Evolutionary conservation across 2,888 invertebrate species (phyloP), one percentile per base, ranked within the genome.

Genomic region (Acrobasis suavella): DNA sequence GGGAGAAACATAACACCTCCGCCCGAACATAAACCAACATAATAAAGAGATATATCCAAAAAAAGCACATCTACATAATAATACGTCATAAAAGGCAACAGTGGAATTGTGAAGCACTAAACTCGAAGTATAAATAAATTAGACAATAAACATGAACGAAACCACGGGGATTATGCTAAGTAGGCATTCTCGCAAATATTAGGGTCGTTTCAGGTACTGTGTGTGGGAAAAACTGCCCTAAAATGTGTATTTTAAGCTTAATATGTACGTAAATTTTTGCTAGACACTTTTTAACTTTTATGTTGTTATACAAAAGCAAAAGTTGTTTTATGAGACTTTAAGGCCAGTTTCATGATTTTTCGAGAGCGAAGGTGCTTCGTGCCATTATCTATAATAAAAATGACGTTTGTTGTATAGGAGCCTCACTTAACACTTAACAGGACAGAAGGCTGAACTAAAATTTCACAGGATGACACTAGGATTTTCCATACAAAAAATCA

Each of bases 51-150:
- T 16, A 42, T 74, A 74, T 74, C 72, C 69, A 73, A 72, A 74
- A n/a, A 72, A 74, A 70, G 72, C 73, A 74, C 73, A 72, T 74
- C 72, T 74, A 71, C 74, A 74, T 74, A 73, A 71, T 72, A 74
- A 74, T 69, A 74, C 71, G 71, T 74, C 74, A 71, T 72, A 74
- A 72, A 74, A 74, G 72, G 68, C 72, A 69, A 74, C 74, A 72
- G 39, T 60, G 9, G 37, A 60, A 38, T 59, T 37, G 37, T 15
- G 16, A 50, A 58, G 58, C 49, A 58, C 49, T 58, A 50, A 58
- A 58, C 49, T 49, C 49, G 32, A 50, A 51, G 64, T 61, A 67
- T 69, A 72, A 68, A 72, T 72, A 70, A 70, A 70, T 72, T 69
- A 69, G 66, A 69, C 66, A 69, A 67, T 69, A 70, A 69, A 68